phyloP scores from a whole-genome alignment of 2,888 invertebrate species.

The Platerodrilus igneus region DNA sequence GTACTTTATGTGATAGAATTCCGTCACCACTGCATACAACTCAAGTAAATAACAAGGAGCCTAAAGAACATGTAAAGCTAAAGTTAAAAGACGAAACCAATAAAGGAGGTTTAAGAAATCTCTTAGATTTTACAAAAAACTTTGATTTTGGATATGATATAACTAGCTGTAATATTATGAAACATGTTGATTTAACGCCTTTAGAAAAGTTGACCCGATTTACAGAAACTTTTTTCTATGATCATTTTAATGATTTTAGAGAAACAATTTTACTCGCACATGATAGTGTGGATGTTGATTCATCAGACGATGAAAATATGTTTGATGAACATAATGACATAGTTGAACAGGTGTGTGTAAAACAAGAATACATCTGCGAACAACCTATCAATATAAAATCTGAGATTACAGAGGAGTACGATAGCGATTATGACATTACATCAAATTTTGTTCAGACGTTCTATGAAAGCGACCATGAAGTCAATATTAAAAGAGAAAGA shows the following conservation, averaged over 20 bases:
- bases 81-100: slow-evolving; percentile 18
- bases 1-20: slow-evolving; percentile 18
- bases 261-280: slow-evolving; percentile 35
- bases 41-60: slow-evolving; percentile 4
- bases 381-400: not conserved
- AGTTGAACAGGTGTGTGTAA: too few relatives aligned
- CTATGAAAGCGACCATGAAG: slow-evolving; percentile 27
- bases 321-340: too few relatives aligned
- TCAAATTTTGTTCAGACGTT: slow-evolving; percentile 29
- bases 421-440: slow-evolving; percentile 19
- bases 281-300: slow-evolving; percentile 14
- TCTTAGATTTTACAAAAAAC: slow-evolving; percentile 42
- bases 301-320: slow-evolving; percentile 24
- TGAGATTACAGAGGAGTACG: too few relatives aligned
- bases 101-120: slow-evolving; percentile 38
- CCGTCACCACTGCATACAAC: slow-evolving; percentile 3
- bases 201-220: slow-evolving; percentile 41
- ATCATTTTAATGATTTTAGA: slow-evolving; percentile 42
- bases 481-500: slow-evolving; percentile 5
- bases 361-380: not conserved
- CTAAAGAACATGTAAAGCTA: slow-evolving; percentile 23
- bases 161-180: slow-evolving; percentile 34
- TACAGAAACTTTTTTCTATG: slow-evolving; percentile 42
- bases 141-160: slow-evolving; percentile 42
- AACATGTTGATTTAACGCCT: slow-evolving; percentile 38